phyloP scores from a whole-genome alignment of 2,797 vertebrate genomes.

The Myotis myotis region DNA sequence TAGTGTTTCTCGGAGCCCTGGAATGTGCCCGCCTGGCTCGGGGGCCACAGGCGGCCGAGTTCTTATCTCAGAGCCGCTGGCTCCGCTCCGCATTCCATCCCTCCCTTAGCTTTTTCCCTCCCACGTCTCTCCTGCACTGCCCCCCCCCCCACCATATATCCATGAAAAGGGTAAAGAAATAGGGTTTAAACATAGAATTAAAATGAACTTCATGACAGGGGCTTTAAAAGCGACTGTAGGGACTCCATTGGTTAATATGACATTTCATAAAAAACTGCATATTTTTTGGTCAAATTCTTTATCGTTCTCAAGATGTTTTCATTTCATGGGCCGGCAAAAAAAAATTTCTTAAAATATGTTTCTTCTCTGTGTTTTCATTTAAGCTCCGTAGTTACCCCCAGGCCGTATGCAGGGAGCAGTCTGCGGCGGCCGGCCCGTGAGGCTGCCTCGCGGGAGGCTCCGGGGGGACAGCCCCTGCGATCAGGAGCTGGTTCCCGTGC shows the following conservation, averaged over 20 bases:
- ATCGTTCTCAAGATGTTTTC: not conserved
- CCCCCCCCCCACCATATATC: fast-evolving
- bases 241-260: not conserved
- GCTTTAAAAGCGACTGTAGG: not conserved
- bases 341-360: not conserved
- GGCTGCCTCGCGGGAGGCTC: no score
- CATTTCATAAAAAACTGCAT: not conserved
- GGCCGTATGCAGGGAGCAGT: no score
- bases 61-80: fast-evolving
- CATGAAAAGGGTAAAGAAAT: not conserved
- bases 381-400: fast-evolving
- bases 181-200: not conserved
- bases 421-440: no score
- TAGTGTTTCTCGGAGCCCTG: not conserved
- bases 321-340: not conserved
- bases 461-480: no score
- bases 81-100: not conserved
- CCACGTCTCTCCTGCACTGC: no score
- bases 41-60: no score
- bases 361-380: not conserved
- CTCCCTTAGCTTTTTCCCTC: fast-evolving
- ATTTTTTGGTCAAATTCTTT: not conserved
- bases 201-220: not conserved
- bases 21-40: not conserved
- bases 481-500: no score